A percentile compares a stretch with the other conserved stretches of the same genome.
Conservation (phyloP, 2,113 vertebrate species). For the Neodontobutis hainanensis region DNA sequence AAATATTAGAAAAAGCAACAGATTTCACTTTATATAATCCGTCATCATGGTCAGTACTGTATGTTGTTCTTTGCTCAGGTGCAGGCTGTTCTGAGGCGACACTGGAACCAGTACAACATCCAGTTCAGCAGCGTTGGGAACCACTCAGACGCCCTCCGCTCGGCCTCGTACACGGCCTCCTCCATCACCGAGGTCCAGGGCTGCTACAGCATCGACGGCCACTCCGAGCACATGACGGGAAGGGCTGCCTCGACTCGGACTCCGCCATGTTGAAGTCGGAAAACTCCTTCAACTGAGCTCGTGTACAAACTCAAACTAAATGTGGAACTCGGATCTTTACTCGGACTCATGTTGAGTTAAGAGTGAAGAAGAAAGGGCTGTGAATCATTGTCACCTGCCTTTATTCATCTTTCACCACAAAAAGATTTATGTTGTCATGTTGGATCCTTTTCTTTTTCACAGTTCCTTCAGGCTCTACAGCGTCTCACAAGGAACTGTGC, state of each 20-base stretch:
- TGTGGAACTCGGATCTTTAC: background rate
- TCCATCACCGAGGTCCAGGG: slow-evolving; percentile 90
- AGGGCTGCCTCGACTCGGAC: slow-evolving; percentile 86
- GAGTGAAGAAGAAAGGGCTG: too few relatives aligned
- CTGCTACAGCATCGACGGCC: slow-evolving; percentile 87
- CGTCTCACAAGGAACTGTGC: too few relatives aligned
- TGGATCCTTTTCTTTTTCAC: background rate
- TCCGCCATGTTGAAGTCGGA: slow-evolving; percentile 80
- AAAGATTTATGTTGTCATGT: background rate
- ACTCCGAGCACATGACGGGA: slow-evolving; percentile 91
- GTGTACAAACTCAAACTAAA: background rate
- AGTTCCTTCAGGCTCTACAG: background rate
- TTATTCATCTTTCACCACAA: background rate
- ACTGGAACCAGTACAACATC: slow-evolving; percentile 95
- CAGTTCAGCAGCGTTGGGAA: slow-evolving; percentile 88
- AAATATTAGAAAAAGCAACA: too few relatives aligned
- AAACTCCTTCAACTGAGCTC: slow-evolving; percentile 82
- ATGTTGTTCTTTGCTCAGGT: slow-evolving; percentile 77
- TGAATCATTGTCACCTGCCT: background rate
- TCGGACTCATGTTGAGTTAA: background rate
- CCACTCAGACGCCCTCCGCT: slow-evolving; percentile 89
- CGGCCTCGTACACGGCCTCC: slow-evolving; percentile 92
- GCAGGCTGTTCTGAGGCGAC: slow-evolving; percentile 89
- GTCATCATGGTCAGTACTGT: too few relatives aligned
- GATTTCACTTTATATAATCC: too few relatives aligned